Conservation (phyloP, 2,888 invertebrate species). For the Zootermopsis nevadensis region DNA sequence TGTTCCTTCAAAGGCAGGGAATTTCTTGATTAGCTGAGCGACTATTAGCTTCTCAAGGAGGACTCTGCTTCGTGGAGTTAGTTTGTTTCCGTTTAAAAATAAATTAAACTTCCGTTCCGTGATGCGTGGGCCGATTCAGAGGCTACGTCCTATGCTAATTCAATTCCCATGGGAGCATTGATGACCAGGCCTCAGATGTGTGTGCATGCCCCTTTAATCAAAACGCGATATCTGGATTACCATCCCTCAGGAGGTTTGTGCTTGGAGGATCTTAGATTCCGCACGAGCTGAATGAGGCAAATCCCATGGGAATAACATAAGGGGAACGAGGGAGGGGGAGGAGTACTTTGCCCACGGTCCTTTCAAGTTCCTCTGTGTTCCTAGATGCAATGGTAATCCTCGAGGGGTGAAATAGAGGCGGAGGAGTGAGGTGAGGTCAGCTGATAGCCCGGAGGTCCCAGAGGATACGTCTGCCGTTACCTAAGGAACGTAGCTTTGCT, state of each 20-base stretch:
- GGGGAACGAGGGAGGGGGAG: conserved; percentile 19
- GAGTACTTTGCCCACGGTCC: conserved; percentile 50
- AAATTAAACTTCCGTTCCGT: no score
- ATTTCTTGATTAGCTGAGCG: no score
- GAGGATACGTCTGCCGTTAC: conserved; percentile 49
- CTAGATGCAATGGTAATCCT: conserved; percentile 41
- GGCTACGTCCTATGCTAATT: conserved; percentile 51
- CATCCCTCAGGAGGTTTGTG: conserved; percentile 41
- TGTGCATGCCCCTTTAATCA: conserved; percentile 41
- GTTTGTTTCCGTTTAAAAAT: no score
- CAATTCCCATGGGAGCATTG: conserved; percentile 53
- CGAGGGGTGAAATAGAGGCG: conserved; percentile 18
- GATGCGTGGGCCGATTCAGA: not conserved
- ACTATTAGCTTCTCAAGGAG: no score
- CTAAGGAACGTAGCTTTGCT: conserved; percentile 15
- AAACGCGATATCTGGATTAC: conserved; percentile 25
- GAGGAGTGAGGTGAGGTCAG: conserved; percentile 58
- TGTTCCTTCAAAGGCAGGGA: no score
- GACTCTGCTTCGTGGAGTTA: no score
- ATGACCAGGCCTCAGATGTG: conserved; percentile 19
- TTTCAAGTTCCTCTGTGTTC: conserved; percentile 49
- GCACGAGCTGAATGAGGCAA: conserved; percentile 48
- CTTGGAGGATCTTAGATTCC: conserved; percentile 48
- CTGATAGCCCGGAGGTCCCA: conserved; percentile 55
- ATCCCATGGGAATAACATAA: conserved; percentile 52